Percentiles rank a stretch among this genome's conserved stretches.
Evolutionary conservation across 2,113 vertebrate genomes (phyloP).

Genomic region (Silurus meridionalis): DNA sequence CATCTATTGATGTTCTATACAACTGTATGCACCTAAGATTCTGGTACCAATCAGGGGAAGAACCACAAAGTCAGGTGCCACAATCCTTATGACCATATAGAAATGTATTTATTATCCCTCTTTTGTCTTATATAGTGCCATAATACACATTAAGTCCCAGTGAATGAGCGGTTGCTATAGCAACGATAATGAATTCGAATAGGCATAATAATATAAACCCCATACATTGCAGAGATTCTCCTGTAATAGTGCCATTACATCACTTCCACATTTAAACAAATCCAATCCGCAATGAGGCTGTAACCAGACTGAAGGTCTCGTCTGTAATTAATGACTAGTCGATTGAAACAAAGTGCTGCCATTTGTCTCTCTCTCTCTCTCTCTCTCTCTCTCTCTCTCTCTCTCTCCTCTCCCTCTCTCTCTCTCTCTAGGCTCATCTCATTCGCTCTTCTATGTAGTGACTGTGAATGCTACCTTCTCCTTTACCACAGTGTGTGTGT

Average conservation of each 20-base stretch:
- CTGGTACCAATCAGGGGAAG: too few relatives aligned
- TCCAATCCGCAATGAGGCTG: not conserved
- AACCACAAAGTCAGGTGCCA: too few relatives aligned
- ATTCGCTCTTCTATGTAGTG: constrained; percentile 2
- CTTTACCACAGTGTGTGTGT: not conserved
- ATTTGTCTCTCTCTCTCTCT: not conserved
- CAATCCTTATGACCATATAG: too few relatives aligned
- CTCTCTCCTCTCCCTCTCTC: not conserved
- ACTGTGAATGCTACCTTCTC: constrained; percentile 26
- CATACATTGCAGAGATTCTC: not conserved
- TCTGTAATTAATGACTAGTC: constrained; percentile 18
- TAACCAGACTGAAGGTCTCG: not conserved
- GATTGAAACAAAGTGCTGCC: not conserved
- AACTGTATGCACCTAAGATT: too few relatives aligned
- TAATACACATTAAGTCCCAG: not conserved
- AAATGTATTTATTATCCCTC: not conserved
- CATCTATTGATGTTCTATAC: too few relatives aligned
- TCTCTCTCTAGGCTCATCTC: not conserved
- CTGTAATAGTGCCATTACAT: constrained; percentile 11
- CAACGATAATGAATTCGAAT: not conserved
- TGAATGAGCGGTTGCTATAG: not conserved
- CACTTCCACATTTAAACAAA: not conserved
- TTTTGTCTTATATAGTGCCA: not conserved
- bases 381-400: not conserved
- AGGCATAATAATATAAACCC: not conserved